phyloP scores from a whole-genome alignment of 2,797 vertebrate species.

The Loris lydekkerianus region DNA sequence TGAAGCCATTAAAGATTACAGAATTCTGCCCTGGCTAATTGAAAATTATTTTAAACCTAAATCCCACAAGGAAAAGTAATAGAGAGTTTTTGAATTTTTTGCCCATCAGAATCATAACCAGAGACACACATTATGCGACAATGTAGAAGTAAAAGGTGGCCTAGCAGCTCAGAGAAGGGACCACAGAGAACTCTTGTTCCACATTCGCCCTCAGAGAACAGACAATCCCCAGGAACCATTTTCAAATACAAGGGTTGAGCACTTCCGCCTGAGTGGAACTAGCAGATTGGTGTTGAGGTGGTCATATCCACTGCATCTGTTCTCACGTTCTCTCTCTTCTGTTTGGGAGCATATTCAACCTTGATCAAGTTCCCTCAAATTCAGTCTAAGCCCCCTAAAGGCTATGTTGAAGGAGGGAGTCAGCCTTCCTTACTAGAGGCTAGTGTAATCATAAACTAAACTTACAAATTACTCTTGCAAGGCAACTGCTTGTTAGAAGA shows the following conservation, averaged over 20 bases:
- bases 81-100: slow-evolving; percentile 6
- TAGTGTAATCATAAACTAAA: slow-evolving; percentile 85
- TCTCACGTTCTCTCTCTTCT: neutral
- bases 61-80: slow-evolving; percentile 36
- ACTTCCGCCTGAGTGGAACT: neutral
- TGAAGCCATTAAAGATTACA: neutral
- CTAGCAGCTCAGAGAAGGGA: neutral
- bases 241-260: neutral
- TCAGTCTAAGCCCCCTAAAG: slow-evolving; percentile 58
- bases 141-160: neutral
- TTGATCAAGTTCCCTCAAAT: slow-evolving; percentile 58
- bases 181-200: neutral
- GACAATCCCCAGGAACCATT: neutral
- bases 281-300: neutral
- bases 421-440: slow-evolving; percentile 77
- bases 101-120: neutral
- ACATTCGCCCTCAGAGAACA: neutral
- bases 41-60: slow-evolving; percentile 23
- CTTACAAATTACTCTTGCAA: slow-evolving; percentile 85
- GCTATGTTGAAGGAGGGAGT: slow-evolving; percentile 67
- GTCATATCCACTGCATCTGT: neutral
- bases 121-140: neutral
- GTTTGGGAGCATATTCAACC: slow-evolving; percentile 45
- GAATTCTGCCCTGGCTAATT: slow-evolving; percentile 30
- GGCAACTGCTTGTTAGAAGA: slow-evolving; percentile 81